Evolutionary conservation across 2,113 vertebrate species (phyloP), one percentile per base, ranked within the genome.

Genomic region (Tylochromis polylepis): DNA sequence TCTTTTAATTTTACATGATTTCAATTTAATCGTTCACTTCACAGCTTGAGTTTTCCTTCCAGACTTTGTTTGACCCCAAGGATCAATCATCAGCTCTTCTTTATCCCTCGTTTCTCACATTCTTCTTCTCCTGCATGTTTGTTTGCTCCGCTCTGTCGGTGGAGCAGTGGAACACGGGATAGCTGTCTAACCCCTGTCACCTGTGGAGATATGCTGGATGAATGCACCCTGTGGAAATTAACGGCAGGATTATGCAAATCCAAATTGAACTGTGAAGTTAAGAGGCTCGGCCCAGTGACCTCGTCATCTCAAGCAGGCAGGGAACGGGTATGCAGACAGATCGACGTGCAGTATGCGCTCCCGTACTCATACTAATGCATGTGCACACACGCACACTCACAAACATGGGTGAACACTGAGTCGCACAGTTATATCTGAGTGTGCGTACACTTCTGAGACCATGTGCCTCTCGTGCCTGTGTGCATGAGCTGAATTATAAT

Each of bases 231-330:
- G 84, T 62, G 92, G 89, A 94, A 93, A 93, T 95, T 94, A 94
- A 55, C 72, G 49, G 67, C 86, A n/a, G 85, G 94, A 95, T 95
- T 95, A 96, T 96, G 95, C 89, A 94, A 95, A 96, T 95, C 93
- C 90, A 94, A 95, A 95, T 93, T 93, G 92, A 95, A 94, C 91
- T 93, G 92, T 93, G 90, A 90, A 91, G 91, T 92, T 92, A 91
- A 93, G 91, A 93, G 85, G 87, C 89, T 91, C 90, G 82, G 90
- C 93, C 91, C 92, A 87, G 93, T 95, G 95, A 96, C 95, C 95
- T 79, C 91, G 72, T 88, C 91, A 87, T 83, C 89, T 89, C 67
- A 18, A 82, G n/a, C 79, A 85, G 75, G 82, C 81, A 38, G 59
- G 62, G 67, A 60, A 62, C 22, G 27, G 77, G 83, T 7, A 62